Evolutionary conservation across 2,888 invertebrate genomes (phyloP).

Genomic region (Cosmorhoe ocellata): DNA sequence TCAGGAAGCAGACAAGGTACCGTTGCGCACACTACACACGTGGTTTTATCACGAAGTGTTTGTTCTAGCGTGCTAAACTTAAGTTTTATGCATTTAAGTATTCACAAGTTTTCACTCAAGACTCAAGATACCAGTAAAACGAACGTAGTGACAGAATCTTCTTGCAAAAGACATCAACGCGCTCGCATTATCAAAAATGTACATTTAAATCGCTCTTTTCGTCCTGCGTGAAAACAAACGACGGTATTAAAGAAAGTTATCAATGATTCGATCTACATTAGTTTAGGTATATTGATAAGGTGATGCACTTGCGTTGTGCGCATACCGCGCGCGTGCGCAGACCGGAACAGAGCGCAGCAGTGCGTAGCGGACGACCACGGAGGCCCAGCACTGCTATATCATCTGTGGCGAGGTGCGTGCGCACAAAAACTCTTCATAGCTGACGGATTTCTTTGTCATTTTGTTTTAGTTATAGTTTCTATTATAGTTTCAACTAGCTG

Average conservation of each 20-base stretch:
- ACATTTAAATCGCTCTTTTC: no score
- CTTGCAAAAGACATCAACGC: background rate
- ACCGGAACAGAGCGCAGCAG: conserved; percentile 25
- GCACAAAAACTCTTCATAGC: conserved; percentile 1
- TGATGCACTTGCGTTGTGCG: conserved; percentile 11
- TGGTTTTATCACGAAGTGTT: background rate
- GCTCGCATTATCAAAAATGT: no score
- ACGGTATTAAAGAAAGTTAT: background rate
- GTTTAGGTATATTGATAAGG: background rate
- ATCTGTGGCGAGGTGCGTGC: conserved; percentile 4
- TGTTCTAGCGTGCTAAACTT: no score
- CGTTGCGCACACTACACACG: conserved; percentile 1
- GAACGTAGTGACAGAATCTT: no score
- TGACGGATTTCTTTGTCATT: background rate
- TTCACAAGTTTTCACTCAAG: no score
- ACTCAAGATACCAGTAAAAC: no score
- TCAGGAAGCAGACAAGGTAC: conserved; percentile 18
- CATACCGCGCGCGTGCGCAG: conserved; percentile 27
- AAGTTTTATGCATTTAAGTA: no score
- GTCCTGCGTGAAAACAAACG: no score
- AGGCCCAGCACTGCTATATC: conserved; percentile 1
- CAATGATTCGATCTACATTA: background rate
- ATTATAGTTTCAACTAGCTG: no score
- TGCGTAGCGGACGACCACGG: conserved; percentile 23
- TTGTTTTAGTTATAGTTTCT: background rate